Evolutionary conservation across 2,797 vertebrate genomes (phyloP), one percentile per base, ranked within the genome.

Genomic region (Typhlichthys eigenmanni): DNA sequence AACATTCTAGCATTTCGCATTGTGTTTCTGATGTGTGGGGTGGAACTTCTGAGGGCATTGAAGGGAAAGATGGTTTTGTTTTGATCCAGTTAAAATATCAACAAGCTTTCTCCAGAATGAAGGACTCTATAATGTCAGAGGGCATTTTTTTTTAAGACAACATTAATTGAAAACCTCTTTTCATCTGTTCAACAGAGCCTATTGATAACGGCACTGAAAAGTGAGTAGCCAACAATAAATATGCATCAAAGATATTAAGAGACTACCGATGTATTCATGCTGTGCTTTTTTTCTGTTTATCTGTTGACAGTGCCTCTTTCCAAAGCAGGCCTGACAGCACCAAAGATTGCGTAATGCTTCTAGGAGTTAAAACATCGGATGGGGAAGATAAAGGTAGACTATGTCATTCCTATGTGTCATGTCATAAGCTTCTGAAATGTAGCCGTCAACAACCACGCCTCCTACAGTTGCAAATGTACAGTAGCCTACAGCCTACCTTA

Each of bases 291-390:
- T 51, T 66, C 45, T 60, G 4, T 55, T 6, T 54, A 34, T 1
- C 45, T 62, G 11, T 52, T 29, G 57, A 1, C 81, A 92, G 92
- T 6, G 91, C 92, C 47, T 94, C 91, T 75, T 89, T 89, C 73
- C 83, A 91, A 80, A 93, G 90, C 73, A 91, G 96, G 58, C 87
- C 92, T 0, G 94, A 96, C 29, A 92, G 93, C 16, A 93, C 91
- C 80, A 98, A 95, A 91, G 96, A 98, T 67, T 95, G 94, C 1
- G 95, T 98, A 79, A 95, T 96, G 91, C 94, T 98, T 74, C 93
- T 98, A 71, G 96, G 95, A 4, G 93, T 98, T 70, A 98, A 95
- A 87, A 91, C 95, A 53, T 92, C 95, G 58, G 91, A 90, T 53
- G 69, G 89, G 69, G 77, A 93, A 1, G 95, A 96, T 52, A 89